Base-by-base conservation (phyloP, 2,113 vertebrate genomes). In the Pelvicachromis taeniatus region DNA sequence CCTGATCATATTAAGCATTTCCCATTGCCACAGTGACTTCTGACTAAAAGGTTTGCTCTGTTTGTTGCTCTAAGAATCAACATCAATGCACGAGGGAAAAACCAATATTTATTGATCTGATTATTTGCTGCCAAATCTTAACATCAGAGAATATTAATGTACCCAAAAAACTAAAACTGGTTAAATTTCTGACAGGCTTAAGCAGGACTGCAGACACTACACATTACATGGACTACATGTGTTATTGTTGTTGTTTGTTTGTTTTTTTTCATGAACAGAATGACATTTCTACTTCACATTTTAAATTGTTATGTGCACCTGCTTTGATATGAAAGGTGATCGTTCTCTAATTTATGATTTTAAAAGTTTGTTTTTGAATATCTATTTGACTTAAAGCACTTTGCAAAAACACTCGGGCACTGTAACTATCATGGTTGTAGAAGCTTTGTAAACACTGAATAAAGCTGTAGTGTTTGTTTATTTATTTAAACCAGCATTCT, bases 121-220 rank as follows among this genome's bases (percentile, higher is more conserved):
- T 40, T 40, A 23, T 40, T 40, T 65, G 35, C 21, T 65, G 33
- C 17, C 31, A 61, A 61, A 61, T 61, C 17, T 61, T n/a, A 35
- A 61, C 17, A 12, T 12, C 31, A 0, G 31, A 35, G 5, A 61
- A 61, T 61, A 61, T 35, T 12, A 61, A n/a, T 12, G n/a, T 61
- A 17, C 16, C 16, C 33, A 65, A 65, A 42, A 65, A 65, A 5
- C 31, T 0, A 0, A 40, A n/a, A n/a, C 48, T 50, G 14, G 14
- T 50, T 17, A 16, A 16, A 48, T 48, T 6, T 50, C 14, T 17
- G 14, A 50, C 6, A 17, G 5, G 7, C 6, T 16, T 50, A 17
- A 14, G 5, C 5, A 16, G 45, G 31, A 33, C 31, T 33, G 31
- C 31, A 17, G 48, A 16, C 48, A 16, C 3, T 16, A 16, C 45